Conservation (phyloP, 2,113 vertebrate genomes). For the Anhinga rufa region DNA sequence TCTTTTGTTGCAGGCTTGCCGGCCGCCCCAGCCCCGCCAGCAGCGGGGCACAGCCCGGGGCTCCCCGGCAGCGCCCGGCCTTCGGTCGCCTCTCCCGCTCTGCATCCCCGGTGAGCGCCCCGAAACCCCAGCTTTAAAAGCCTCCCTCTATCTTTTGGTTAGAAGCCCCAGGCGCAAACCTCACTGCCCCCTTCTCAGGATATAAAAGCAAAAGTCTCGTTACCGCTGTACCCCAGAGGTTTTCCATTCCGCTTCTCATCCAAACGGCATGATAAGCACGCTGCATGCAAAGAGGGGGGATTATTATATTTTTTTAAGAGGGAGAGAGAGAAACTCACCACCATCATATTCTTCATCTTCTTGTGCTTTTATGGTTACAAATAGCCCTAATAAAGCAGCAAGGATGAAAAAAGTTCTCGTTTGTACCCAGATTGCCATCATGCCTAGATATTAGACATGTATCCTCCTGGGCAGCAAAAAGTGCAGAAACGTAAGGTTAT, state of each 20-base stretch:
- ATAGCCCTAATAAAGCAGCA: constrained; percentile 71
- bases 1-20: constrained; percentile 18
- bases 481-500: constrained; percentile 45
- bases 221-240: not conserved
- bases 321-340: constrained; percentile 67
- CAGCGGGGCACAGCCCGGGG: not conserved
- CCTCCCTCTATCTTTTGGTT: not conserved
- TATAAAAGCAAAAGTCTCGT: not conserved
- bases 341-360: constrained; percentile 71
- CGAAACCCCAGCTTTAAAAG: not conserved
- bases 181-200: not conserved
- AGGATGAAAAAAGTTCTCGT: constrained; percentile 73
- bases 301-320: not conserved
- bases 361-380: constrained; percentile 72
- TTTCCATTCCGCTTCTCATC: not conserved
- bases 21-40: not conserved
- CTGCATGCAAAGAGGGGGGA: not conserved
- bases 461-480: constrained; percentile 54
- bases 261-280: not conserved
- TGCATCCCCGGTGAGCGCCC: not conserved
- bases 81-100: not conserved
- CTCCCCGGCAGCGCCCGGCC: not conserved
- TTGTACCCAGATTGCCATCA: constrained; percentile 73
- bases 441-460: constrained; percentile 72
- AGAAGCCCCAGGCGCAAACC: not conserved